Conservation (phyloP, 2,797 vertebrate species). For the Urocyon cinereoargenteus region DNA sequence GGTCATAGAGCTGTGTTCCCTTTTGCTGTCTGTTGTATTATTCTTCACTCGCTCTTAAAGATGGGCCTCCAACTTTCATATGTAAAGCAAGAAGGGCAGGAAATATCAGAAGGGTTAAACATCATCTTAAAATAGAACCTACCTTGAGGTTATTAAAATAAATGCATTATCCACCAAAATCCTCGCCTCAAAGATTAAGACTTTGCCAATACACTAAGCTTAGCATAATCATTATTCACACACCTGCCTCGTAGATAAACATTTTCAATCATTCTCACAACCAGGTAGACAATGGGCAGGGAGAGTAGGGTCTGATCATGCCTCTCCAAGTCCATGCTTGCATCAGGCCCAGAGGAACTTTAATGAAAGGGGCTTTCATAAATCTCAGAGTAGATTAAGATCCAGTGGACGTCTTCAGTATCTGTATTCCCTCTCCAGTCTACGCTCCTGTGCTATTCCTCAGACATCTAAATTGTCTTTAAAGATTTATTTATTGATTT, state of each 20-base stretch:
- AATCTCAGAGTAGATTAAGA: neutral
- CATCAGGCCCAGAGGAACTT: neutral
- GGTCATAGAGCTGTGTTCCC: neutral
- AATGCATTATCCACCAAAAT: slow-evolving; percentile 10
- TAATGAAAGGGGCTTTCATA: neutral
- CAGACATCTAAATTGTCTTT: neutral
- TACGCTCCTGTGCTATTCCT: neutral
- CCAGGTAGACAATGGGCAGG: neutral
- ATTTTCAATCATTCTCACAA: neutral
- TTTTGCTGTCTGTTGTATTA: neutral
- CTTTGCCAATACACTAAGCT: neutral
- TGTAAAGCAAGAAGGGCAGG: neutral
- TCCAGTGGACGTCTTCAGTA: neutral
- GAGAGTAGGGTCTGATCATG: neutral
- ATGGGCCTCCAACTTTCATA: neutral
- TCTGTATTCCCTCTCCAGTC: neutral
- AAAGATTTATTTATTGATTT: neutral
- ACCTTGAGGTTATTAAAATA: neutral
- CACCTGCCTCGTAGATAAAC: neutral
- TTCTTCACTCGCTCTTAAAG: slow-evolving; percentile 14
- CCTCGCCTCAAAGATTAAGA: slow-evolving; percentile 25
- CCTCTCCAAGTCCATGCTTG: neutral
- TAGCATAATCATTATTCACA: neutral
- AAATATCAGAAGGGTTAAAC: neutral
- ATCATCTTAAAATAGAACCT: neutral